Base-by-base conservation (phyloP, 2,888 invertebrate species). In the Rhingia campestris region DNA sequence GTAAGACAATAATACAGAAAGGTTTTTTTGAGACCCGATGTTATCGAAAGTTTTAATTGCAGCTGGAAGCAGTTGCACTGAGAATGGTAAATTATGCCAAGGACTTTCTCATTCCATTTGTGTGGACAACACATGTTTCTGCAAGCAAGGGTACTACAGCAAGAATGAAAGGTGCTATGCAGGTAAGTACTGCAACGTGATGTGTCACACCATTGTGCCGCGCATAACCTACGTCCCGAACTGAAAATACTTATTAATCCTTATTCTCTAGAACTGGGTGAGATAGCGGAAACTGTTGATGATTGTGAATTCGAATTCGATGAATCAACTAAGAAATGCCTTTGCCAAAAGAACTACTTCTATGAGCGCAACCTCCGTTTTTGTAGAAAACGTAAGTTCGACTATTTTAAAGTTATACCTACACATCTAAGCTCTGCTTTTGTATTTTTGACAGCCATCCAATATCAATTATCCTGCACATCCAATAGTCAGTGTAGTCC, bases 401-500 rank as follows among this genome's bases (percentile, higher is more conserved):
- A 6, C 22, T 30, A 35, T 5, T 22, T 32, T 61, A 35, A 47
- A 9, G 6, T 22, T 22, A 22, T 22, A 6, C 12, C 0, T 1
- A 5, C 14, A 4, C 35, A 7, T 7, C 14, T 45, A 10, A 14
- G 41, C 37, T 54, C 4, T 22, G 37, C 45, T 56, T 14, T 33
- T 10, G 6, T 43, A 33, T 4, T 9, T 7, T 66, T 53, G 74
- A 56, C 86, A 89, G 89, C 90, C 33, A 89, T 89, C 73, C 89
- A 89, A 86, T 89, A 88, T 86, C 88, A 89, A 39, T 86, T 89
- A 69, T 89, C 91, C 22, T 91, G 91, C 86, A 89, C 89, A 14
- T 89, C 89, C 75, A 88, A 89, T 86, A 91, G 89, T 79, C 91
- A 91, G 86, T 91, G 91, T 74, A 90, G 91, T 87, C 91, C 91